Base-by-base conservation (phyloP, 2,797 vertebrate species). In the Sebastiscus tertius region DNA sequence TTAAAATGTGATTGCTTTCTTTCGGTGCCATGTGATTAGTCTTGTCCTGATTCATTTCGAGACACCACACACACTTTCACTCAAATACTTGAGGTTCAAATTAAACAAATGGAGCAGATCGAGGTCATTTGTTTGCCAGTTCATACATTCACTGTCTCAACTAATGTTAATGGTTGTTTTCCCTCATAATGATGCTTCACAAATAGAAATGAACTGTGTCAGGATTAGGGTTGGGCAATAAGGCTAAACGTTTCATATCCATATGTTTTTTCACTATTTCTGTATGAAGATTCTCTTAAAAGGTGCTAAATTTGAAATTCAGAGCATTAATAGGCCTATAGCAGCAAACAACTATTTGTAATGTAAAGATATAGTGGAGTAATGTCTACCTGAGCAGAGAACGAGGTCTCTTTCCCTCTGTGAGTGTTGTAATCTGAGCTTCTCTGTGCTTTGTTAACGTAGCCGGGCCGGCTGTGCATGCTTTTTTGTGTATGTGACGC, bases 1-100 rank as follows among this genome's bases (percentile, higher is more conserved):
- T 71, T 11, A 58, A 70, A 71, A 59, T 55, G 65, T 31, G 61
- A 26, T 56, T 11, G 22, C 36, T 85, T 82, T 75, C 6, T 78
- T 54, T 36, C 69, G 26, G 6, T 3, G 22, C 60, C 46, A 29
- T 67, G 42, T 14, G 46, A 72, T 6, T 16, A 31, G 8, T 27
- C 52, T 78, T 11, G 2, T 22, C 7, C 55, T 2, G 12, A 68
- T 66, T 73, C 4, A 16, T 68, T 67, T 64, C 2, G 1, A 65
- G n/a, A 27, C 13, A 72, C 63, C 59, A 70, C 34, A 65, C 31
- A 72, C 31, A 34, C 2, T 14, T n/a, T 14, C 18, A 54, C 8
- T n/a, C 6, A 46, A 76, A 33, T 22, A 77, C 46, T 59, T 31
- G 10, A 24, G 13, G 70, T 42, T 59, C 27, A 72, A 79, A 77